A percentile compares a stretch with the other conserved stretches of the same genome.
Conservation (phyloP, 2,113 vertebrate genomes). For the Lampris incognitus region DNA sequence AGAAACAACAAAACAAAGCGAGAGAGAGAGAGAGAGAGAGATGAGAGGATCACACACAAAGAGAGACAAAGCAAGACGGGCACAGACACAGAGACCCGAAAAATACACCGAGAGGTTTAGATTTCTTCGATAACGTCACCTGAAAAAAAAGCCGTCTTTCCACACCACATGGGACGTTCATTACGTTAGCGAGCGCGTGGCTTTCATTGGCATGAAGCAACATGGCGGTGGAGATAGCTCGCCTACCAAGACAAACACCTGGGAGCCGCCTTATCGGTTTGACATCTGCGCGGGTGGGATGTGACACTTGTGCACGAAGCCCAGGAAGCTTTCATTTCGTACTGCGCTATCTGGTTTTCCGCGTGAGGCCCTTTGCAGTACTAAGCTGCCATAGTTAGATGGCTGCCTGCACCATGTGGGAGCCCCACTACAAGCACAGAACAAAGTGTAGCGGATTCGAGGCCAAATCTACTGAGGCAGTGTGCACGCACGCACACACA, state of each 20-base stretch:
- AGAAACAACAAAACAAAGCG: neutral
- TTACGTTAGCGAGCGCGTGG: conserved; percentile 48
- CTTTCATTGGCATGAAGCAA: conserved; percentile 56
- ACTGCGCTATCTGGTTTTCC: conserved; percentile 71
- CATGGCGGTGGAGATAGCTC: conserved; percentile 33
- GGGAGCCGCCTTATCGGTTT: conserved; percentile 66
- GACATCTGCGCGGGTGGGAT: conserved; percentile 71
- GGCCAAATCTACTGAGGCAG: conserved; percentile 60
- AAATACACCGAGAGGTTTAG: conserved; percentile 2
- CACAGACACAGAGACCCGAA: neutral
- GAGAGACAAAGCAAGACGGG: neutral
- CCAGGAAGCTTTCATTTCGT: conserved; percentile 76
- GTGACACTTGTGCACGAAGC: conserved; percentile 52
- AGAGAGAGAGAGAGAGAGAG: neutral
- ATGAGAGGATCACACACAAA: neutral
- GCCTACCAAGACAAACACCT: conserved; percentile 72
- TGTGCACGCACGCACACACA: neutral
- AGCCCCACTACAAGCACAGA: conserved; percentile 60
- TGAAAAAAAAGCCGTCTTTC: conserved; percentile 50
- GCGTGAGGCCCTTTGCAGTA: conserved; percentile 67
- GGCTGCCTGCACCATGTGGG: conserved; percentile 70
- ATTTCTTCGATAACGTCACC: conserved; percentile 51
- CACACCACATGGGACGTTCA: conserved; percentile 37
- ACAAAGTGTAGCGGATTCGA: conserved; percentile 57
- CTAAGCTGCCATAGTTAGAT: conserved; percentile 67